These are phyloP conservation scores for Sphinx pinastri DNA, from an alignment of 2,888 invertebrate genomes.

Conservation along the genomic window DNA sequence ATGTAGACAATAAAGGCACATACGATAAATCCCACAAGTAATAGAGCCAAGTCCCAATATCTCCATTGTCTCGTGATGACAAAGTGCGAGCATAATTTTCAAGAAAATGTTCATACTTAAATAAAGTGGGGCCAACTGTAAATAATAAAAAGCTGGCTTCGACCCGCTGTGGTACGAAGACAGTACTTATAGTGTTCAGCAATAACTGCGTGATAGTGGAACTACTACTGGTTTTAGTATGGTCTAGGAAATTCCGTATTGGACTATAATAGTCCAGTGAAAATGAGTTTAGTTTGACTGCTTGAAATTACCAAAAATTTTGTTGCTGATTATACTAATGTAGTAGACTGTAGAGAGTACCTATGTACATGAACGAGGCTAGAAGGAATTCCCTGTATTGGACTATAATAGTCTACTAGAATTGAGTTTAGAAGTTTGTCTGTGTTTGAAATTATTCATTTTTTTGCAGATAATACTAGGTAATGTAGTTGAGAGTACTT, in stretches of 20 bases:
- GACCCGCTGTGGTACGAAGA: constrained; percentile 54
- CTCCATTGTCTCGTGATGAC: constrained; percentile 48
- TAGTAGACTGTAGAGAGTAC: too few species aligned
- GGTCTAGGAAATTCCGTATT: background rate
- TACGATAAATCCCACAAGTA: constrained; percentile 15
- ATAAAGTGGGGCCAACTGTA: constrained; percentile 38
- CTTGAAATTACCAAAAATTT: too few species aligned
- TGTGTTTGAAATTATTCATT: too few species aligned
- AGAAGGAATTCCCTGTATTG: too few species aligned
- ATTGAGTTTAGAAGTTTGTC: too few species aligned
- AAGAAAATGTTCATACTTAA: constrained; percentile 39
- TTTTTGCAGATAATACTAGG: too few species aligned
- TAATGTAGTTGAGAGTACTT: too few species aligned
- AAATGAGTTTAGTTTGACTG: too few species aligned
- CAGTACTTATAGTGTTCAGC: constrained; percentile 42
- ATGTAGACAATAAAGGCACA: background rate
- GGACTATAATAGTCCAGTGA: too few species aligned
- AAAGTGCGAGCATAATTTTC: constrained; percentile 51
- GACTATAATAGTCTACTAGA: too few species aligned
- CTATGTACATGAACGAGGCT: too few species aligned
- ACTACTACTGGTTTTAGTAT: constrained; percentile 30
- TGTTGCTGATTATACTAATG: too few species aligned
- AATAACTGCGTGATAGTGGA: constrained; percentile 35
- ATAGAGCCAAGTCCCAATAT: constrained; percentile 28
- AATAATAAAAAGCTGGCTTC: constrained; percentile 43